phyloP scores from a whole-genome alignment of 2,113 vertebrate species.

The Varanus salvator region DNA sequence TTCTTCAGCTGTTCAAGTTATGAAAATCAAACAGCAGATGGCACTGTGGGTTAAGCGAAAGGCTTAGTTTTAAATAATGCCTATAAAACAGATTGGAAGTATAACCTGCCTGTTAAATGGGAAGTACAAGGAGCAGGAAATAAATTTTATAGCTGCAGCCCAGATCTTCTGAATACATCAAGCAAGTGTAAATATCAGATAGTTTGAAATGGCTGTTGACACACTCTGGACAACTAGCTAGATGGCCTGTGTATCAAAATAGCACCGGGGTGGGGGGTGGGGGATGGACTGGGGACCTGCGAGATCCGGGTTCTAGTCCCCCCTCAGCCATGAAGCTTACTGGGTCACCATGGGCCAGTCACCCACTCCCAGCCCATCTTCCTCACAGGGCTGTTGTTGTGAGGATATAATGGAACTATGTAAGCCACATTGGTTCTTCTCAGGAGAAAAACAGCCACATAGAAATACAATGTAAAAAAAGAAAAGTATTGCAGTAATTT shows the following conservation, averaged over 20 bases:
- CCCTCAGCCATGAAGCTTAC: too few species aligned
- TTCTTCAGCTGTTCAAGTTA: background rate
- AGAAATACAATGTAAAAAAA: too few species aligned
- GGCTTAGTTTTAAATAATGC: background rate
- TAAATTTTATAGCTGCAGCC: background rate
- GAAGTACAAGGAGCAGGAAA: background rate
- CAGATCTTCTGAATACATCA: background rate
- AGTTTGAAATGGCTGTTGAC: accelerated
- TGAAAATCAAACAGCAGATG: constrained; percentile 20
- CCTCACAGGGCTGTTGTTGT: too few species aligned
- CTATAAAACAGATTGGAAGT: background rate
- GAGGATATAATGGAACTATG: too few species aligned
- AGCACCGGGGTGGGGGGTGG: too few species aligned
- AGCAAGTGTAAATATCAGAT: background rate
- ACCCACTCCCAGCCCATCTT: too few species aligned
- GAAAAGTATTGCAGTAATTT: too few species aligned
- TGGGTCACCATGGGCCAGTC: too few species aligned
- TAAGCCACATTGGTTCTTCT: too few species aligned
- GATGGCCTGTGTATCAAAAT: accelerated
- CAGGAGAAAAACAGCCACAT: too few species aligned
- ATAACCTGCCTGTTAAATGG: accelerated
- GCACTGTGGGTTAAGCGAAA: background rate
- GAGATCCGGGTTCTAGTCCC: too few species aligned
- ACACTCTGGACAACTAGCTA: background rate
- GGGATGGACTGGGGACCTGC: too few species aligned